Percentiles rank a stretch among this genome's conserved stretches.
Conservation (phyloP, 1,140 invertebrate genomes). For the Trialeurodes vaporariorum region DNA sequence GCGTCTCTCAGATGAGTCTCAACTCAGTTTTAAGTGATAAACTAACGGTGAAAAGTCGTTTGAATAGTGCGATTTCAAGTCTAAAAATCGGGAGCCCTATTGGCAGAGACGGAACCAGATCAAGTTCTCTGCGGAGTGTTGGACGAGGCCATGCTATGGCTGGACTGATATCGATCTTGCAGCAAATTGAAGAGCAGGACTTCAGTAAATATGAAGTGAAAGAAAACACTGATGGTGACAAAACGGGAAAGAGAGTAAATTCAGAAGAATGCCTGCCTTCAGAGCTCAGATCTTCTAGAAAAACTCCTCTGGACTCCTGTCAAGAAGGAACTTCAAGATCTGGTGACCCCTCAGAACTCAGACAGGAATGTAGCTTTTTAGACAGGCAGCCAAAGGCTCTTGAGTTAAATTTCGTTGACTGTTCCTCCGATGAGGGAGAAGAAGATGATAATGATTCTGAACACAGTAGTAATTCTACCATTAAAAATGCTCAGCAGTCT, state of each 20-base stretch:
- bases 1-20: background rate
- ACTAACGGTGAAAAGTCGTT: background rate
- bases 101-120: background rate
- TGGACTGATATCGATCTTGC: background rate
- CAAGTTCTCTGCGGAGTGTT: background rate
- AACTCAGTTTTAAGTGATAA: background rate
- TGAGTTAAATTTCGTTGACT: background rate
- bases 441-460: background rate
- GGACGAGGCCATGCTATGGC: background rate
- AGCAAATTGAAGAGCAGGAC: background rate
- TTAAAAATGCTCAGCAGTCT: background rate
- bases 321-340: too few relatives aligned
- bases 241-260: too few relatives aligned
- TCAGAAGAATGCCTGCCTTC: too few relatives aligned
- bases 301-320: too few relatives aligned
- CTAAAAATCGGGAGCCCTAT: background rate
- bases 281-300: too few relatives aligned
- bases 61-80: too few relatives aligned
- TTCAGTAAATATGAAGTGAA: background rate
- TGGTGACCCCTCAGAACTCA: too few relatives aligned
- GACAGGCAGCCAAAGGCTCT: too few relatives aligned
- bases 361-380: too few relatives aligned
- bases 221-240: too few relatives aligned
- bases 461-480: background rate
- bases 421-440: background rate